These are phyloP conservation scores for Phylloscopus trochilus DNA, from an alignment of 2,113 vertebrate species.

Conservation along the genomic window DNA sequence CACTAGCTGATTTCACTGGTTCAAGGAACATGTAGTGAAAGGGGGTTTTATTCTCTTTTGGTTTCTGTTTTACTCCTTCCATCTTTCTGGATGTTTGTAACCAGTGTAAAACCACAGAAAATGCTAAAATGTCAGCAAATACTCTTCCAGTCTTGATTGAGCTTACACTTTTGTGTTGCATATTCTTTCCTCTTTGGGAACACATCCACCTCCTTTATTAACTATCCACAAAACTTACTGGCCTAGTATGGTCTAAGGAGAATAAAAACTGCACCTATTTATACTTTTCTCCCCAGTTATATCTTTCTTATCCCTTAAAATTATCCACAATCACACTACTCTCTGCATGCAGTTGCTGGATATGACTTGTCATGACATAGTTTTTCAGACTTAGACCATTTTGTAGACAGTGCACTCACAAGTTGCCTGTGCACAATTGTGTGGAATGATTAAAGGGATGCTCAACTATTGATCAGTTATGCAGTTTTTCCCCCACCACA, in stretches of 20 bases:
- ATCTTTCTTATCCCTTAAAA: neutral
- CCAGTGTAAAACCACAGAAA: neutral
- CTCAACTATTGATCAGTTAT: neutral
- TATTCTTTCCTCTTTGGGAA: neutral
- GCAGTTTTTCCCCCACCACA: neutral
- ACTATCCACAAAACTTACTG: neutral
- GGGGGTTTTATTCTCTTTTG: neutral
- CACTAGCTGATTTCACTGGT: neutral
- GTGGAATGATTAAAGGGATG: neutral
- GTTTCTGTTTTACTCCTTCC: neutral
- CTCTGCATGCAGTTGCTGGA: neutral
- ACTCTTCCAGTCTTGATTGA: neutral
- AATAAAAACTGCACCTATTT: neutral
- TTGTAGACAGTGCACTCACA: neutral
- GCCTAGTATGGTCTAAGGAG: neutral
- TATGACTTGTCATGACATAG: neutral
- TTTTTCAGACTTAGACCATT: neutral
- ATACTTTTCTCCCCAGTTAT: accelerated
- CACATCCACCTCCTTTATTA: neutral
- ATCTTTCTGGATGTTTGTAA: neutral
- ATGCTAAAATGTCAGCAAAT: neutral
- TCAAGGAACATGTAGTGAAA: neutral
- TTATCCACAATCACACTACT: neutral
- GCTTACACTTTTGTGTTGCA: neutral
- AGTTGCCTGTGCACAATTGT: neutral